phyloP scores from a whole-genome alignment of 1,140 invertebrate species.

The Coboldia fuscipes region DNA sequence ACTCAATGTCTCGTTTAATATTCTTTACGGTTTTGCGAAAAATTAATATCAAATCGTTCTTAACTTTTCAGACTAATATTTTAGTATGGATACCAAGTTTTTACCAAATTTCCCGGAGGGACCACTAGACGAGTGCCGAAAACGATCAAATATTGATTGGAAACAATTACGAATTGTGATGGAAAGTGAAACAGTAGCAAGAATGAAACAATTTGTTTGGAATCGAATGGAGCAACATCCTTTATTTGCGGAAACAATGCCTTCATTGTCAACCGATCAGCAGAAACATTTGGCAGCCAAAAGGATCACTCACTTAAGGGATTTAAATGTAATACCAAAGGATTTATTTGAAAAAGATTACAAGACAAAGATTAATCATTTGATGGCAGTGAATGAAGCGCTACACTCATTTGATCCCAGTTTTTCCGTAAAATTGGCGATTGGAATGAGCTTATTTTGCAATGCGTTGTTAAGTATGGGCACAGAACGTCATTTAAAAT shows the following conservation, averaged over 20 bases:
- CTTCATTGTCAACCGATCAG: conserved; percentile 46
- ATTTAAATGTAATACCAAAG: conserved; percentile 29
- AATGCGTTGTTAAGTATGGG: conserved; percentile 48
- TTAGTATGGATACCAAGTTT: conserved; percentile 19
- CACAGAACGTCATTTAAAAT: conserved; percentile 48
- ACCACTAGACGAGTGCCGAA: conserved; percentile 48
- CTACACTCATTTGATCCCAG: conserved; percentile 40
- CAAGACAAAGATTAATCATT: conserved; percentile 32
- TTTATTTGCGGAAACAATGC: conserved; percentile 37
- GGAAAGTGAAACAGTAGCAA: conserved; percentile 44
- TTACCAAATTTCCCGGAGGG: conserved; percentile 36
- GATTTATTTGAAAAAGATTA: conserved; percentile 34
- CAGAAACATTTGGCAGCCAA: conserved; percentile 35
- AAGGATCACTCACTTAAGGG: conserved; percentile 32
- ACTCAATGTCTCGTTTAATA: no score
- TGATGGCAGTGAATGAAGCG: conserved; percentile 49
- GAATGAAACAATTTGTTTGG: conserved; percentile 50
- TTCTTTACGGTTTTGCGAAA: no score
- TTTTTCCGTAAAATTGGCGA: conserved; percentile 41
- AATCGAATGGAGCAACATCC: conserved; percentile 59
- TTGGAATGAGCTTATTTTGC: conserved; percentile 43
- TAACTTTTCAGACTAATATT: neutral
- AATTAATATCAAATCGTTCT: neutral
- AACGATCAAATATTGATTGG: conserved; percentile 55
- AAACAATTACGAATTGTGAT: conserved; percentile 49